Conservation (phyloP, 2,113 vertebrate genomes). For the Perca flavescens region DNA sequence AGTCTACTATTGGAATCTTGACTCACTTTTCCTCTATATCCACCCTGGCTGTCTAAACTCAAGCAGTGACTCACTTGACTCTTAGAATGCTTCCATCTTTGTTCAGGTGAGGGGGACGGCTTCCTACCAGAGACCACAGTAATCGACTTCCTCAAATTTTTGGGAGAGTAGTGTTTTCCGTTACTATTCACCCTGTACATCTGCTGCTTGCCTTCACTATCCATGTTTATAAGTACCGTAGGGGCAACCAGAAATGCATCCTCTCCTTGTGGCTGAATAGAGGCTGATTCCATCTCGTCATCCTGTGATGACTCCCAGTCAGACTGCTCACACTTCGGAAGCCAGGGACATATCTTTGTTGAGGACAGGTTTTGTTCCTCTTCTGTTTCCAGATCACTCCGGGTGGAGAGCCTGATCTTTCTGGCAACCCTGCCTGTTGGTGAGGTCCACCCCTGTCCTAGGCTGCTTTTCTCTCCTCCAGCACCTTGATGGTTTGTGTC, state of each 20-base stretch:
- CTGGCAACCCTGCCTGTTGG: conserved; percentile 65
- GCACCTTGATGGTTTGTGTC: conserved; percentile 42
- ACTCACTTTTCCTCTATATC: conserved; percentile 33
- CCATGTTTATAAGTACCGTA: conserved; percentile 64
- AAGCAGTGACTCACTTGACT: conserved; percentile 22
- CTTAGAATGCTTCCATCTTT: conserved; percentile 50
- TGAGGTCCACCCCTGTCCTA: conserved; percentile 51
- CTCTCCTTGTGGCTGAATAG: conserved; percentile 59
- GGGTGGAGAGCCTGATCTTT: conserved; percentile 78
- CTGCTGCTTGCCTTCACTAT: conserved; percentile 59
- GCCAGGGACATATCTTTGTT: conserved; percentile 42
- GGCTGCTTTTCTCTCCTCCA: conserved; percentile 40
- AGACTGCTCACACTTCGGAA: conserved; percentile 61
- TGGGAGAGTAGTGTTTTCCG: conserved; percentile 41
- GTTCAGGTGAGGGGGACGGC: conserved; percentile 60
- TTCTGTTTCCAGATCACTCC: conserved; percentile 64
- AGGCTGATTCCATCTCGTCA: conserved; percentile 66
- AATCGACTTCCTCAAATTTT: conserved; percentile 57
- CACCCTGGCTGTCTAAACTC: conserved; percentile 59
- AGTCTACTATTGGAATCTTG: conserved; percentile 45
- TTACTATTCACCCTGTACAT: conserved; percentile 23
- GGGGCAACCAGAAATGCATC: conserved; percentile 77
- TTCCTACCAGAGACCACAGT: conserved; percentile 44
- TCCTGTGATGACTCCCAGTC: conserved; percentile 72
- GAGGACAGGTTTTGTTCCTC: conserved; percentile 60